Conservation (phyloP, 2,888 invertebrate genomes). For the Dryobotodes eremita region DNA sequence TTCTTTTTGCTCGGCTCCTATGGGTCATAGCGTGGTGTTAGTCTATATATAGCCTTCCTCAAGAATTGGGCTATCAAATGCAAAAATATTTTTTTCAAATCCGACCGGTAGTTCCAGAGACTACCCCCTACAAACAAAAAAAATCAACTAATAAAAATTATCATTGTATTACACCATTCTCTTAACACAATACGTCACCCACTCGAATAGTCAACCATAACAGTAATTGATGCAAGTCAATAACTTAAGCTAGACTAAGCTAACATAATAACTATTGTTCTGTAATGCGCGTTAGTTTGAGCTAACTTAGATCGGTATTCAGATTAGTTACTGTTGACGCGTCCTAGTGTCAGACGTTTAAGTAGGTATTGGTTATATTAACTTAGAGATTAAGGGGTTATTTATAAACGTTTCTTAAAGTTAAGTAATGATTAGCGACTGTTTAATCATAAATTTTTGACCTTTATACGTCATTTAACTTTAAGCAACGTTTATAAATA, state of each 20-base stretch:
- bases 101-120: no score
- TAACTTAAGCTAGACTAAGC: conserved; percentile 74
- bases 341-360: conserved; percentile 13
- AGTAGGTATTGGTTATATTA: background rate
- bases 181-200: conserved; percentile 19
- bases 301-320: conserved; percentile 53
- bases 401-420: no score
- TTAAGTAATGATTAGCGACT: no score
- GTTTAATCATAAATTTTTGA: no score
- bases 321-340: conserved; percentile 34
- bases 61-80: no score
- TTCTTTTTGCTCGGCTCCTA: no score
- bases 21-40: no score
- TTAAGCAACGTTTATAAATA: no score
- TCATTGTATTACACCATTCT: background rate
- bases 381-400: background rate
- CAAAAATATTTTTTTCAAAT: no score
- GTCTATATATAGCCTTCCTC: no score
- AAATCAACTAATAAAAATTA: background rate
- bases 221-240: conserved; percentile 68
- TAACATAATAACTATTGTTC: conserved; percentile 73
- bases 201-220: conserved; percentile 50
- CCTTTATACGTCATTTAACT: no score
- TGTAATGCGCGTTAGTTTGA: conserved; percentile 49
- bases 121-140: no score